Conservation (phyloP, 2,797 vertebrate genomes). For the Heteromormyrus szaboi region DNA sequence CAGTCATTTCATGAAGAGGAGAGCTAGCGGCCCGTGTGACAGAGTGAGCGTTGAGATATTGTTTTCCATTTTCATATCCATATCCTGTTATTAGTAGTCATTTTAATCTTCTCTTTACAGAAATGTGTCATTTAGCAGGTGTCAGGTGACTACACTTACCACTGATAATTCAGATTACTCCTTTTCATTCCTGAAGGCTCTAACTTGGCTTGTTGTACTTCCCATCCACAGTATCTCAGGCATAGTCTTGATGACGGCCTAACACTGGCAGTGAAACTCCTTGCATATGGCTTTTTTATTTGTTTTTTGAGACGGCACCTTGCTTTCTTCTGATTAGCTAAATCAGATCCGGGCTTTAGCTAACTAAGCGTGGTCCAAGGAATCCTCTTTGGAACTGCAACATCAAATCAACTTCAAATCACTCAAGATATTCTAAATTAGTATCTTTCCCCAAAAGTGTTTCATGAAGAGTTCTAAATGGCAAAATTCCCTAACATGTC, state of each 20-base stretch:
- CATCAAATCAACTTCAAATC: neutral
- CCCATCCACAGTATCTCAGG: neutral
- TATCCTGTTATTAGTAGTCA: neutral
- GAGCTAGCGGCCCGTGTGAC: neutral
- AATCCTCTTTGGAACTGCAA: neutral
- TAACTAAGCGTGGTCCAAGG: neutral
- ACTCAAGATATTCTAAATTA: neutral
- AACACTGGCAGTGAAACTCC: neutral
- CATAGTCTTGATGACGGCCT: neutral
- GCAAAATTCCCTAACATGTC: neutral
- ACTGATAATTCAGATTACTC: neutral
- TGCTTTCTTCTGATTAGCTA: neutral
- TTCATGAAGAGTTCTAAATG: slow-evolving; percentile 6
- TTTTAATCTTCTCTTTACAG: neutral
- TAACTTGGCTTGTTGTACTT: neutral
- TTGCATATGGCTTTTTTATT: neutral
- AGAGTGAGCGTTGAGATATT: neutral
- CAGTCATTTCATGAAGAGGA: neutral
- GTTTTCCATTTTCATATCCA: neutral
- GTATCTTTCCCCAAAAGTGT: neutral
- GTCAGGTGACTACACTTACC: neutral
- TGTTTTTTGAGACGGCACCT: neutral
- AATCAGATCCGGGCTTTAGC: neutral
- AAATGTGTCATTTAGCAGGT: neutral
- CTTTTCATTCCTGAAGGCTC: neutral